These are phyloP conservation scores for Myrmophylax atrothorax DNA, from an alignment of 2,113 vertebrate species.

Conservation along the genomic window DNA sequence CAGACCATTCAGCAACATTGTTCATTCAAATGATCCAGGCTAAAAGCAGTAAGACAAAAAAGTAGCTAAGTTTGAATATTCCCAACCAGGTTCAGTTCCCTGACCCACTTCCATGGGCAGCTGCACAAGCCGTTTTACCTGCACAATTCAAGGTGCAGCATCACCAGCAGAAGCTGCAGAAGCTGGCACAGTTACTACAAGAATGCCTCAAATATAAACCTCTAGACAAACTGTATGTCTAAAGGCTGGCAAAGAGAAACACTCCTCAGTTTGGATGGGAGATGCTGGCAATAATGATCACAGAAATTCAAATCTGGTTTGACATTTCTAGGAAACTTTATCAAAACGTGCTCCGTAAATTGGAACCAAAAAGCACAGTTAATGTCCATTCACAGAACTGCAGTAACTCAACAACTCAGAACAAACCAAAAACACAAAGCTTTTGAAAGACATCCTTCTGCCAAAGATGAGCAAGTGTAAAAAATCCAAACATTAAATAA, in stretches of 20 bases:
- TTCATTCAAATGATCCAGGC: background rate
- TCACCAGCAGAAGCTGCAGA: background rate
- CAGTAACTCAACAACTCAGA: background rate
- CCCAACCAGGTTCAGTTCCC: background rate
- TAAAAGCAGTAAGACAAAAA: background rate
- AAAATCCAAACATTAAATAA: background rate
- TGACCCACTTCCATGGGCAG: background rate
- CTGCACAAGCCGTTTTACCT: background rate
- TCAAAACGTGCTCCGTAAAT: background rate
- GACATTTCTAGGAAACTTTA: background rate
- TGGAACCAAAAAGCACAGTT: background rate
- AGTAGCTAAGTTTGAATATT: background rate
- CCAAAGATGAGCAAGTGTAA: background rate
- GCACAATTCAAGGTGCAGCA: background rate
- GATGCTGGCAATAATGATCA: background rate
- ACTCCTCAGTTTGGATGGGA: background rate
- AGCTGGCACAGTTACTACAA: background rate
- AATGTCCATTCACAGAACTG: background rate
- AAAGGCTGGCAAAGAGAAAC: background rate
- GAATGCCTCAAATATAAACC: background rate
- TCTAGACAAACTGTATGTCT: background rate
- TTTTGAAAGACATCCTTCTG: background rate
- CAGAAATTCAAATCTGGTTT: background rate
- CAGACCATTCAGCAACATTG: background rate
- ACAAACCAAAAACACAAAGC: background rate